These are phyloP conservation scores for Grammomys surdaster DNA, from an alignment of 2,113 vertebrate genomes.

Conservation along the genomic window DNA sequence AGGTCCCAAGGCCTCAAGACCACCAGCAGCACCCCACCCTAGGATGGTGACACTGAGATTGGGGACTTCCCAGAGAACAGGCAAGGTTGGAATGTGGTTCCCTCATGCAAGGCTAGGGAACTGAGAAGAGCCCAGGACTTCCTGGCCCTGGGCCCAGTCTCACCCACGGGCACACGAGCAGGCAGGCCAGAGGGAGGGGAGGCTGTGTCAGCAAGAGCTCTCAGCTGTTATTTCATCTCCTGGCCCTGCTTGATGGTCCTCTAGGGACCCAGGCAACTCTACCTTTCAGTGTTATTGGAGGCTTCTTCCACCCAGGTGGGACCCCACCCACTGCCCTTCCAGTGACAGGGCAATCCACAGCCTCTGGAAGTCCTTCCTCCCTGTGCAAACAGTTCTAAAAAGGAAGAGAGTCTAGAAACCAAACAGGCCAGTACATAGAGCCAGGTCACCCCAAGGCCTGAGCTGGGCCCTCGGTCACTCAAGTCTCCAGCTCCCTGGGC, in stretches of 20 bases:
- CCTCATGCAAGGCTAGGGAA: constrained; percentile 1
- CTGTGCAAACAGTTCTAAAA: too few species aligned
- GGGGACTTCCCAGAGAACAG: background rate
- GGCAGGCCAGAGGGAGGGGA: background rate
- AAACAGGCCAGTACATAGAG: background rate
- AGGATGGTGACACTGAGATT: background rate
- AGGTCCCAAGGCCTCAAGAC: background rate
- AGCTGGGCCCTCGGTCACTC: background rate
- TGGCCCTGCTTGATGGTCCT: background rate
- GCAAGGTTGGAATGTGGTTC: background rate
- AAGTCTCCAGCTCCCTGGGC: background rate
- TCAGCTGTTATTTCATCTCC: constrained; percentile 19
- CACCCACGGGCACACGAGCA: background rate
- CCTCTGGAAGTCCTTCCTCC: background rate
- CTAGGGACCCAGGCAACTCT: rapidly evolving
- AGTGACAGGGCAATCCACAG: too few species aligned
- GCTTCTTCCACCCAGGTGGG: background rate
- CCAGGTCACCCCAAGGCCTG: background rate
- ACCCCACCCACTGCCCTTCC: background rate
- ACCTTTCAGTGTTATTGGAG: background rate
- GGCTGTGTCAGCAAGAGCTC: constrained; percentile 11
- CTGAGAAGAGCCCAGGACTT: rapidly evolving
- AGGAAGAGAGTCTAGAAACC: background rate
- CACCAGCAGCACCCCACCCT: too few species aligned
- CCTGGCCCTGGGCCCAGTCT: background rate